Percentiles rank a stretch among this genome's conserved stretches.
Evolutionary conservation across 1,140 invertebrate genomes (phyloP).

Genomic region (Hirudo medicinalis): DNA sequence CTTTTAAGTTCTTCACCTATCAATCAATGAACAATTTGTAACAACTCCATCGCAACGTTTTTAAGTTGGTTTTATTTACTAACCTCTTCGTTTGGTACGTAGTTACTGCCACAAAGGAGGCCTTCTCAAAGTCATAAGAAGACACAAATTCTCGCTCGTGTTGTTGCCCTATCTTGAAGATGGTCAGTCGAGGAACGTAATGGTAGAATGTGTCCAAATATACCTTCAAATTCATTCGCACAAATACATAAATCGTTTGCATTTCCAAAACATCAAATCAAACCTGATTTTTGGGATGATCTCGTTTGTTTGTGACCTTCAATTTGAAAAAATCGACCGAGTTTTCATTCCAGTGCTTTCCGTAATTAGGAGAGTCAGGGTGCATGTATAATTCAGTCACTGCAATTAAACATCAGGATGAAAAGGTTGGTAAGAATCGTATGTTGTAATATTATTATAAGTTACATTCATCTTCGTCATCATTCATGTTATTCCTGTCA

Average conservation of each 20-base stretch:
- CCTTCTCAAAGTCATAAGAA: conserved; percentile 79
- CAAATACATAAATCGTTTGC: no score
- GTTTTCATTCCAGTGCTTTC: conserved; percentile 94
- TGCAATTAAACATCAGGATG: no score
- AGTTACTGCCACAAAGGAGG: conserved; percentile 75
- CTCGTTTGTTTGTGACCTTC: conserved; percentile 79
- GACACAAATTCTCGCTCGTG: conserved; percentile 47
- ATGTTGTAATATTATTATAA: no score
- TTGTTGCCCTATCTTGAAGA: conserved; percentile 54
- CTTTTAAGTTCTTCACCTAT: no score
- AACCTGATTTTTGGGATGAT: conserved; percentile 33
- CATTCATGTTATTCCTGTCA: conserved; percentile 40
- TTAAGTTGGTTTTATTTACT: neutral
- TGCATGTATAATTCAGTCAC: conserved; percentile 57
- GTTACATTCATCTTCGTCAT: no score
- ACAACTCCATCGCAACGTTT: no score
- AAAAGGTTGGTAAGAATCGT: no score
- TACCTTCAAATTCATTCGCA: conserved; percentile 28
- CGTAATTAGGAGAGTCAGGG: conserved; percentile 90
- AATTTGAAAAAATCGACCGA: conserved; percentile 88
- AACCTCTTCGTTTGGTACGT: conserved; percentile 87
- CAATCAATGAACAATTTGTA: no score
- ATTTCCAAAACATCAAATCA: neutral
- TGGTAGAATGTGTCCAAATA: conserved; percentile 57
- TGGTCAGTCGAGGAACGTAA: conserved; percentile 80